Evolutionary conservation across 2,888 invertebrate species (phyloP).

Genomic region (Ephialtes manifestator): DNA sequence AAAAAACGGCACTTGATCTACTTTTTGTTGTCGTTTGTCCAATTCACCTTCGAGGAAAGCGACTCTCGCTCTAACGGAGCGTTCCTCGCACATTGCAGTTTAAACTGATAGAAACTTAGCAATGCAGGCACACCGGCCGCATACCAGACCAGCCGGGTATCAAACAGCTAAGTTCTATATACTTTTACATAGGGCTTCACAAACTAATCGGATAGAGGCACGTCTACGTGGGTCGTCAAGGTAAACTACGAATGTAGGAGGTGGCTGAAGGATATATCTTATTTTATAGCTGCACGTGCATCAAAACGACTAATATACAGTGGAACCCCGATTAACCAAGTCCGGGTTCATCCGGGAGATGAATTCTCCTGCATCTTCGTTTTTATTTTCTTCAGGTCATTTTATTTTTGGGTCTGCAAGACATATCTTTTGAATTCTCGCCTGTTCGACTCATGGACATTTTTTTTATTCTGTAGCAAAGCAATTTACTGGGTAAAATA

Average conservation of each 20-base stretch:
- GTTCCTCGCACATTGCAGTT: slow-evolving; percentile 80
- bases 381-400: background rate
- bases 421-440: no score
- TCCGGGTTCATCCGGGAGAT: no score
- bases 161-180: slow-evolving; percentile 79
- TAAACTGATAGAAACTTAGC: slow-evolving; percentile 66
- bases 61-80: slow-evolving; percentile 80
- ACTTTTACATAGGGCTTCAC: slow-evolving; percentile 81
- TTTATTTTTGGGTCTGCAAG: background rate
- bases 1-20: background rate
- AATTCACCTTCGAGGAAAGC: slow-evolving; percentile 82
- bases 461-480: no score
- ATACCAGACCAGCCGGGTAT: slow-evolving; percentile 73
- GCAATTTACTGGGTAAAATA: no score
- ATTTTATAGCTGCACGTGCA: slow-evolving; percentile 40
- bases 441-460: no score
- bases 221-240: slow-evolving; percentile 72
- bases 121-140: slow-evolving; percentile 72
- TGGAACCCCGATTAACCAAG: background rate
- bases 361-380: background rate
- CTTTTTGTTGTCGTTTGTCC: slow-evolving; percentile 15
- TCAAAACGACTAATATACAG: slow-evolving; percentile 12
- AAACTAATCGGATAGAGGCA: slow-evolving; percentile 81
- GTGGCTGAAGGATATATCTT: slow-evolving; percentile 18
- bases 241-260: slow-evolving; percentile 68